Evolutionary conservation across 2,888 invertebrate species (phyloP).

Genomic region (Drosophila planitibia): DNA sequence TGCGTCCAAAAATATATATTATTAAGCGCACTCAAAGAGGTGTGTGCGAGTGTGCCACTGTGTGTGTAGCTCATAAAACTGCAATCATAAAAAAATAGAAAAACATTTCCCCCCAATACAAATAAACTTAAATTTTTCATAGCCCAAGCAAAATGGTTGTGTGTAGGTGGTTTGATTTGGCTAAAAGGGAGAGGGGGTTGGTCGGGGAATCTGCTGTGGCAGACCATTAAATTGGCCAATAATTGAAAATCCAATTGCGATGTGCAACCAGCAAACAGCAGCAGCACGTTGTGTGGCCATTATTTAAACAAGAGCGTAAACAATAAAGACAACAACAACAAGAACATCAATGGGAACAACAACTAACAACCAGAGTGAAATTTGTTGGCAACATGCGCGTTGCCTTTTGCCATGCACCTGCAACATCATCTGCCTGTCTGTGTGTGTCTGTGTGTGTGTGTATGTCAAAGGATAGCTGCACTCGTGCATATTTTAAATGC

Average conservation of each 20-base stretch:
- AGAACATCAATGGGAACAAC: slow-evolving; percentile 46
- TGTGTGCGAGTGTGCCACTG: slow-evolving; percentile 13
- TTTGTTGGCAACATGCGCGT: slow-evolving; percentile 62
- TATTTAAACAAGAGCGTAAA: slow-evolving; percentile 80
- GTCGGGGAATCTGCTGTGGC: neutral
- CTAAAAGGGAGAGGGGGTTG: neutral
- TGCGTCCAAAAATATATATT: slow-evolving; percentile 39
- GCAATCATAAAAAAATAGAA: slow-evolving; percentile 66
- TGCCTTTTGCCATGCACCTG: slow-evolving; percentile 57
- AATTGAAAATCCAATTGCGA: slow-evolving; percentile 83
- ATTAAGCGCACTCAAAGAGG: slow-evolving; percentile 35
- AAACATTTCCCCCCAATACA: slow-evolving; percentile 45
- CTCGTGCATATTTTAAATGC: slow-evolving; percentile 76
- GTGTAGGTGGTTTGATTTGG: slow-evolving; percentile 45
- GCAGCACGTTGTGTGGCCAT: slow-evolving; percentile 75
- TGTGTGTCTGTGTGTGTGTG: slow-evolving; percentile 46
- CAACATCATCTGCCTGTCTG: slow-evolving; percentile 41
- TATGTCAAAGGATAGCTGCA: slow-evolving; percentile 77
- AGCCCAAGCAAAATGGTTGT: slow-evolving; percentile 43
- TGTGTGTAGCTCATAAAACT: slow-evolving; percentile 60
- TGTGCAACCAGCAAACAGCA: slow-evolving; percentile 46
- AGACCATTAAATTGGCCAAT: slow-evolving; percentile 82
- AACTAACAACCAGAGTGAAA: slow-evolving; percentile 50
- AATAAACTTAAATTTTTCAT: slow-evolving; percentile 54
- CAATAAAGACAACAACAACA: slow-evolving; percentile 69